Base-by-base conservation (phyloP, 2,113 vertebrate genomes). In the Dipodomys spectabilis region DNA sequence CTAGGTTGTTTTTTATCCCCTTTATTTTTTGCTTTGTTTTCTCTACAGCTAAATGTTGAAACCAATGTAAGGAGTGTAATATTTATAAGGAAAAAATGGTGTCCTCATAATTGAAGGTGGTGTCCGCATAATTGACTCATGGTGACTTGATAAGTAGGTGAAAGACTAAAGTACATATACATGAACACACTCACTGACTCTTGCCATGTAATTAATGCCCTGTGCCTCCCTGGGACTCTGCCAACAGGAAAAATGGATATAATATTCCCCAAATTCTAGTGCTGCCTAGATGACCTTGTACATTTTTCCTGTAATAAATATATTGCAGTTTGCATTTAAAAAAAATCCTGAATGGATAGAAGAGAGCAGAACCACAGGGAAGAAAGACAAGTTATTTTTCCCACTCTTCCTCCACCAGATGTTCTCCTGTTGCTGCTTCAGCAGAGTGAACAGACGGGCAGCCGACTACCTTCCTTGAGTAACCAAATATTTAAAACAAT, bases 401-500 rank as follows among this genome's bases (percentile, higher is more conserved):
- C 60, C 22, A 79, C 2, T 72, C 6, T 81, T 87, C 74, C 95
- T 8, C 49, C 2, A 30, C 44, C 28, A 92, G 64, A 69, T 93
- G 57, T 86, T 95, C 65, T 84, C 44, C 72, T 94, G 62, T 84
- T 94, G 62, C 83, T 94, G 65, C 32, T 91, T 94, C 35, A 53
- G 80, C 67, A 90, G 88, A 92, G 86, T 79, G 84, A 87, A 85
- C 18, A 86, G 2, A 87, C 18, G 78, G 62, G 35, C 39, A 81
- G 28, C 72, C 83, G 88, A 74, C 92, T 95, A 96, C 81, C 64
- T 94, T 94, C 44, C 68, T 90, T 65, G 65, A 94, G 60, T 95
- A 92, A 92, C 53, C 95, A 95, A 96, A 93, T 94, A 96, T 92
- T 94, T 94, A 82, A 96, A 96, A 90, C 71, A 91, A 96, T 89